Percentiles rank a stretch among this genome's conserved stretches.
Conservation (phyloP, 35 echinoderm and acorn worm species). For the Ophioderma brevispina region DNA sequence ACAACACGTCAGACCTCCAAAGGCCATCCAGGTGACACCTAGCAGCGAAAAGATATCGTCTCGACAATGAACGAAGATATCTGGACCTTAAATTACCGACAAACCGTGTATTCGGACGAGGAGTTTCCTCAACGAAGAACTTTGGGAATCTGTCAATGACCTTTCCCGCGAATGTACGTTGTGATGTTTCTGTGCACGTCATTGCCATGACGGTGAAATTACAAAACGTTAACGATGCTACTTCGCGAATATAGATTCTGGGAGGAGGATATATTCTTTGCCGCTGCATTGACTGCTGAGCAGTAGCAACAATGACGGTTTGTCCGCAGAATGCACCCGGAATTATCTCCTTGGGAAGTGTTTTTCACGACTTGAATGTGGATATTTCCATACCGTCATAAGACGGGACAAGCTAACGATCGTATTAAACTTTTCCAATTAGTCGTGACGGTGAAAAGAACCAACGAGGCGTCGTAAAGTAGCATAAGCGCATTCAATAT, state of each 20-base stretch:
- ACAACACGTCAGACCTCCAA: not conserved
- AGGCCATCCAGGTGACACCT: not conserved
- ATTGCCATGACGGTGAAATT: slow-evolving; percentile 79
- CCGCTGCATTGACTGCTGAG: slow-evolving; percentile 48
- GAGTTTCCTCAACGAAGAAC: slow-evolving; percentile 68
- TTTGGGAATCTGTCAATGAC: slow-evolving; percentile 41
- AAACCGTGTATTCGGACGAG: slow-evolving; percentile 65
- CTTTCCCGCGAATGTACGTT: slow-evolving; percentile 76
- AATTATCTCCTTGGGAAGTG: slow-evolving; percentile 44
- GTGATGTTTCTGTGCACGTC: slow-evolving; percentile 75
- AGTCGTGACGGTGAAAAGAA: not conserved
- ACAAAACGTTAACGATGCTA: slow-evolving; percentile 31
- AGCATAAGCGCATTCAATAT: slow-evolving; percentile 72
- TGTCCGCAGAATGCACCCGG: slow-evolving; percentile 58
- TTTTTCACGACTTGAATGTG: slow-evolving; percentile 55
- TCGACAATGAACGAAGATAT: slow-evolving; percentile 49
- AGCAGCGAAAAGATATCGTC: slow-evolving; percentile 43
- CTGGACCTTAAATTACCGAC: slow-evolving; percentile 47
- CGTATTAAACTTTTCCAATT: slow-evolving; percentile 3
- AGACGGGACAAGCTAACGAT: slow-evolving; percentile 25
- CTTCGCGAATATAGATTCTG: slow-evolving; percentile 31
- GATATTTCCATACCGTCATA: slow-evolving; percentile 57
- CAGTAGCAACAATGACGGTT: slow-evolving; percentile 68
- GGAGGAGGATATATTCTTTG: too few species aligned
- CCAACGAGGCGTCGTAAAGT: slow-evolving; percentile 6